A percentile compares a stretch with the other conserved stretches of the same genome.
Conservation (phyloP, 2,888 invertebrate genomes). For the Drepanosiphum platanoidis region DNA sequence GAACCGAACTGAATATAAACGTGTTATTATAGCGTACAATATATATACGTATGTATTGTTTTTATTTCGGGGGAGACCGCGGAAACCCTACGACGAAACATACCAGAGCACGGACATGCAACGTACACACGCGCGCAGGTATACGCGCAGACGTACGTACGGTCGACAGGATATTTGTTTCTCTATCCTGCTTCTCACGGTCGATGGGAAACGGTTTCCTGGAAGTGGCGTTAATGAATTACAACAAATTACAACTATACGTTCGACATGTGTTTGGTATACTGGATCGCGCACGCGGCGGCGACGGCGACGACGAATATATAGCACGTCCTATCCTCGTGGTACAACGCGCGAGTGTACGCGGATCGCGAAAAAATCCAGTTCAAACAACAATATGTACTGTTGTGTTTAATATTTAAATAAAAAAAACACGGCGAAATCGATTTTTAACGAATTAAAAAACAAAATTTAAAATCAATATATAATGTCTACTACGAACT, state of each 20-base stretch:
- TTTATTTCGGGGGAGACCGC: not conserved
- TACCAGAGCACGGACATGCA: not conserved
- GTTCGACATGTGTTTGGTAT: not conserved
- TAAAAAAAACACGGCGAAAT: too few species aligned
- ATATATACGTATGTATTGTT: not conserved
- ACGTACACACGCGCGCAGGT: too few species aligned
- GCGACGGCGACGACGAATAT: too few species aligned
- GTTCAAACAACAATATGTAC: too few species aligned
- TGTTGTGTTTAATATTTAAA: too few species aligned
- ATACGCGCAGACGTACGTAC: not conserved
- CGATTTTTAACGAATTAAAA: too few species aligned
- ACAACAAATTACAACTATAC: not conserved
- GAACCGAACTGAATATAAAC: too few species aligned
- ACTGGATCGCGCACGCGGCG: too few species aligned
- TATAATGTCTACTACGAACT: too few species aligned
- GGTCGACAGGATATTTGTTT: conserved; percentile 33
- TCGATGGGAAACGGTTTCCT: conserved; percentile 33
- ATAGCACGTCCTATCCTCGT: too few species aligned
- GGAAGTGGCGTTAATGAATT: conserved; percentile 24
- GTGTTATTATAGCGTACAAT: not conserved
- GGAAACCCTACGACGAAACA: not conserved
- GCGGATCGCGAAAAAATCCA: not conserved
- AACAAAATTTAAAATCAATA: too few species aligned
- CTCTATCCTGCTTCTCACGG: conserved; percentile 44
- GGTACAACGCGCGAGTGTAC: not conserved